A percentile compares a stretch with the other conserved stretches of the same genome.
phyloP scores from a whole-genome alignment of 2,113 vertebrate species.

The Suncus etruscus region DNA sequence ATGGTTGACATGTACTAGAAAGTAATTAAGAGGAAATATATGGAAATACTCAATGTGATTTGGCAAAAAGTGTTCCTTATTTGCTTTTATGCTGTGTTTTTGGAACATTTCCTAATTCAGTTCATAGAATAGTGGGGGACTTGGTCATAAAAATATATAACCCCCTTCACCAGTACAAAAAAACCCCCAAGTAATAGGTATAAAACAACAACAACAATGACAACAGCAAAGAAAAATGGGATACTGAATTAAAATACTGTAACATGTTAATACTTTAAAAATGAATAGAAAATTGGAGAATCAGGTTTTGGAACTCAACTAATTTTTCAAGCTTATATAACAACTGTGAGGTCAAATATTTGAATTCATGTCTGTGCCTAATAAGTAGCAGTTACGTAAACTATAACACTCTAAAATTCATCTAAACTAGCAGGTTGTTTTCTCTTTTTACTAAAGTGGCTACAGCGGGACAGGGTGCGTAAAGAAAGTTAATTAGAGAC shows the following conservation, averaged over 20 bases:
- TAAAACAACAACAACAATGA: too few species aligned
- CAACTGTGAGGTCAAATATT: neutral
- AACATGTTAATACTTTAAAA: neutral
- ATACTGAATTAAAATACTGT: neutral
- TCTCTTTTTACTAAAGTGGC: neutral
- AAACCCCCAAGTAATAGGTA: too few species aligned
- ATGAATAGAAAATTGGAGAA: neutral
- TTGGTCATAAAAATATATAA: too few species aligned
- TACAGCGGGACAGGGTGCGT: fast-evolving
- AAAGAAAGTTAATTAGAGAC: neutral
- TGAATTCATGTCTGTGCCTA: neutral
- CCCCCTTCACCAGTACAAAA: too few species aligned
- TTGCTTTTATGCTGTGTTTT: neutral
- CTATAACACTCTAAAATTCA: neutral
- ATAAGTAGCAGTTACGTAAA: neutral
- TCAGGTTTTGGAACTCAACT: neutral
- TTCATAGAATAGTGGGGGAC: neutral
- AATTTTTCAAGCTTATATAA: neutral
- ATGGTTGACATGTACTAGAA: neutral
- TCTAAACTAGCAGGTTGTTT: neutral
- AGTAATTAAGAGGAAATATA: neutral
- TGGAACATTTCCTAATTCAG: neutral
- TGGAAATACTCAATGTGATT: neutral
- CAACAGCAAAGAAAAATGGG: too few species aligned
- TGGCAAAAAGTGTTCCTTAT: neutral